Base-by-base conservation (phyloP, 2,113 vertebrate species). In the Poeciliopsis turrubarensis region DNA sequence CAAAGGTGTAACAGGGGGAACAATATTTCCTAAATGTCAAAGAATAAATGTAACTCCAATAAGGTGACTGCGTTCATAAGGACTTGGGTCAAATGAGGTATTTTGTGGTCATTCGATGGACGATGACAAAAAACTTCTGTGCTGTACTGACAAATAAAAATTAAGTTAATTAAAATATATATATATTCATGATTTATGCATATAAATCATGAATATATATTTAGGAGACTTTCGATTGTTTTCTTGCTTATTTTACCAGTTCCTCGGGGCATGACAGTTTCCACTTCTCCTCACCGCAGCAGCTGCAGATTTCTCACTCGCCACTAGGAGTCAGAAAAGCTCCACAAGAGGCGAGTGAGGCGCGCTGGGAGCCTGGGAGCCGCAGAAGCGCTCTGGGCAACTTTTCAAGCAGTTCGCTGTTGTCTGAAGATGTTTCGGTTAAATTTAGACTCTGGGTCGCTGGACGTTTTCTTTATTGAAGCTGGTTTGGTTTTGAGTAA, bases 321-420 rank as follows among this genome's bases (percentile, higher is more conserved):
- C 13, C 92, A 71, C 91, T 89, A 93, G 93, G 89, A 89, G 92
- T 92, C 93, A 91, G 86, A 86, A 91, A 90, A 87, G 91, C 84
- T 91, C 92, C 84, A 92, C 78, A 87, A 85, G 75, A 32, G 30
- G 5, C 7, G 15, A 65, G 22, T 17, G 4, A 86, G 30, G 73
- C 12, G 65, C 39, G 39, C 47, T 11, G 67, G 13, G 70, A n/a
- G 8, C 0, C 68, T n/a, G 14, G 62, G 30, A 62, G 60, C 25
- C 22, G 72, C 74, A 19, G 78, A 67, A 22, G 30, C 65, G 37
- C 68, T 26, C 60, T 30, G 84, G 70, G 47, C 79, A 82, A 77
- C 63, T 47, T 77, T 57, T 68, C 39, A 44, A 37, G 1, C 71
- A 37, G 13, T 44, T 25, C 66, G 72, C 13, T 54, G 27, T 81